A percentile compares a stretch with the other conserved stretches of the same genome.
These are phyloP conservation scores for Suricata suricatta DNA, from an alignment of 2,113 vertebrate species.

Conservation along the genomic window DNA sequence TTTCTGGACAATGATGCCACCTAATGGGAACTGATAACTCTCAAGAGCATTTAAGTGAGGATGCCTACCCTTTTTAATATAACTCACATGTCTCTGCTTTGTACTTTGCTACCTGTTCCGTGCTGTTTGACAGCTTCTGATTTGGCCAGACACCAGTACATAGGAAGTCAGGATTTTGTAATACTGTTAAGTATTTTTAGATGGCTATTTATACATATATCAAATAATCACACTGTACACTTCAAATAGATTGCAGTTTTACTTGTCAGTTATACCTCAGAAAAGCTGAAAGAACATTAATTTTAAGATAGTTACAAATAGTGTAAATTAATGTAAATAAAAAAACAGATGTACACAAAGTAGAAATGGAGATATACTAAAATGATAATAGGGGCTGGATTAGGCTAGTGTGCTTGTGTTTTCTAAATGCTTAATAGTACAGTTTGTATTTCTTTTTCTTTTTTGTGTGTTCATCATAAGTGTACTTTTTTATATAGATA, in stretches of 20 bases:
- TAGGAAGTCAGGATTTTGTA: neutral
- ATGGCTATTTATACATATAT: neutral
- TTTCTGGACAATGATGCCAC: conserved; percentile 27
- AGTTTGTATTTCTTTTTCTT: neutral
- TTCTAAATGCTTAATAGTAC: neutral
- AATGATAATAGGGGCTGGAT: neutral
- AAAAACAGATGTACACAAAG: neutral
- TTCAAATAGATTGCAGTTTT: neutral
- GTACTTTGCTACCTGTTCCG: neutral
- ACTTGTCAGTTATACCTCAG: neutral
- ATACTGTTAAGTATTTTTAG: neutral
- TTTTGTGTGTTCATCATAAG: neutral
- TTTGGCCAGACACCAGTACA: neutral
- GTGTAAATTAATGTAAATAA: neutral
- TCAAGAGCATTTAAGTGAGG: neutral
- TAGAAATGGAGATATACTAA: neutral
- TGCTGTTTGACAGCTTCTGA: neutral
- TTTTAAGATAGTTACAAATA: too few relatives aligned
- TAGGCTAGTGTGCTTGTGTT: neutral
- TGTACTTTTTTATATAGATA: neutral
- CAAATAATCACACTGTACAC: neutral
- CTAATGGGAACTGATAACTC: neutral
- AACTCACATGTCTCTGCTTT: neutral
- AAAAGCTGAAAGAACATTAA: neutral
- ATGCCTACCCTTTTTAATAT: neutral